These are phyloP conservation scores for Lagenorhynchus albirostris DNA, from an alignment of 2,113 vertebrate species.

Conservation along the genomic window DNA sequence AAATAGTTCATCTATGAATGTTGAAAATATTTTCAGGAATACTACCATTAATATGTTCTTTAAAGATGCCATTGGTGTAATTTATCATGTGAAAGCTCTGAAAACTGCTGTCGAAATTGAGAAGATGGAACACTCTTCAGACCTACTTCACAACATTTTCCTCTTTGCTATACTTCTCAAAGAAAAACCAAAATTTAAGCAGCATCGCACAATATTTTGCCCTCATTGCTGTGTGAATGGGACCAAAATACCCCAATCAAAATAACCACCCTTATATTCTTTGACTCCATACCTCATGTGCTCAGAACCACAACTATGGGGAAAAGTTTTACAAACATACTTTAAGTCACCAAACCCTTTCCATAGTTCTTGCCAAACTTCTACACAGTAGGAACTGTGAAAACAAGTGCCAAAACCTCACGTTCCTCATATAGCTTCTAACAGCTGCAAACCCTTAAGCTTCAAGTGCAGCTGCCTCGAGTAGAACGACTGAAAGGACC, in stretches of 20 bases:
- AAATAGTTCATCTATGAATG: not conserved
- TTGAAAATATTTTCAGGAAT: not conserved
- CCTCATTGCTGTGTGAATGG: conserved; percentile 26
- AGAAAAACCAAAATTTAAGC: conserved; percentile 53
- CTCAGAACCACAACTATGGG: conserved; percentile 74
- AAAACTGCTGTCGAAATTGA: conserved; percentile 25
- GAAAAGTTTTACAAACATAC: conserved; percentile 74
- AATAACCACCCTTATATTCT: conserved; percentile 52
- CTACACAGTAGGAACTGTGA: conserved; percentile 79
- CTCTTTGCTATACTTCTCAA: conserved; percentile 40
- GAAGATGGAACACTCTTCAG: not conserved
- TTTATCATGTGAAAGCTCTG: not conserved
- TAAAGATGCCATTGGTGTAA: not conserved
- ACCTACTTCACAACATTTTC: not conserved
- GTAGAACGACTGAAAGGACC: conserved; percentile 67
- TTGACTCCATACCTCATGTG: conserved; percentile 41
- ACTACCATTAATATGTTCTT: not conserved
- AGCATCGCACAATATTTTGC: conserved; percentile 53
- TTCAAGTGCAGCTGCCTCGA: conserved; percentile 75
- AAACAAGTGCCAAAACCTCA: conserved; percentile 75
- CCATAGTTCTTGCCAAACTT: conserved; percentile 78
- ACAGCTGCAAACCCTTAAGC: conserved; percentile 82
- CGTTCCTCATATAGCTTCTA: conserved; percentile 76
- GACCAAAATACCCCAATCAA: conserved; percentile 55
- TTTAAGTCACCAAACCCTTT: conserved; percentile 76